Conservation (phyloP, 2,797 vertebrate species). For the Mormyrops attenuatus region DNA sequence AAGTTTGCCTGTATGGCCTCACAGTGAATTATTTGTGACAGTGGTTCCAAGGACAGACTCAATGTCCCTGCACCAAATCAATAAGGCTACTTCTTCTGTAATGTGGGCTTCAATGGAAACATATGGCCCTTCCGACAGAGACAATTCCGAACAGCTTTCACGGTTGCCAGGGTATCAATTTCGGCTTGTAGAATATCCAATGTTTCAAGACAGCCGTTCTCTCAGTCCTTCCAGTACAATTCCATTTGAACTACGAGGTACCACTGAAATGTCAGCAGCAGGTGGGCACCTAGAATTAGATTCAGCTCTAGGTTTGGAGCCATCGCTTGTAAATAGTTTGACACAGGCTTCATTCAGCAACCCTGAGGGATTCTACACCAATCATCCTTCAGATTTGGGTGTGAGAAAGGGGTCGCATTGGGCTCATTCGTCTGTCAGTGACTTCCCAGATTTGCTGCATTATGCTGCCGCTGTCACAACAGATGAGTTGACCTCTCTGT, state of each 20-base stretch:
- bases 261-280: slow-evolving; percentile 22
- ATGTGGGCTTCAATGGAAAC: slow-evolving; percentile 30
- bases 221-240: background rate
- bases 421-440: slow-evolving; percentile 29
- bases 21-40: slow-evolving; percentile 37
- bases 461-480: slow-evolving; percentile 1
- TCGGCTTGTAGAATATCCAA: background rate
- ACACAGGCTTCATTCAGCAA: slow-evolving; percentile 28
- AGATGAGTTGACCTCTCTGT: slow-evolving; percentile 29
- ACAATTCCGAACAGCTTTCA: slow-evolving; percentile 26
- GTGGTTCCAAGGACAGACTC: slow-evolving; percentile 20
- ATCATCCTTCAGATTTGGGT: slow-evolving; percentile 26
- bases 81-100: slow-evolving; percentile 24
- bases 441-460: slow-evolving; percentile 20
- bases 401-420: slow-evolving; percentile 24
- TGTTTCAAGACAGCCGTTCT: background rate
- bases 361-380: slow-evolving; percentile 21
- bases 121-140: slow-evolving; percentile 22
- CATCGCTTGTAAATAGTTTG: slow-evolving; percentile 30
- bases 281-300: slow-evolving; percentile 26
- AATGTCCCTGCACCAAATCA: slow-evolving; percentile 22
- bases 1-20: slow-evolving; percentile 29
- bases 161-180: slow-evolving; percentile 31
- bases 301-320: slow-evolving; percentile 23
- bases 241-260: slow-evolving; percentile 12